Evolutionary conservation across 2,888 invertebrate genomes (phyloP).

Genomic region (Aphidoletes aphidimyza): DNA sequence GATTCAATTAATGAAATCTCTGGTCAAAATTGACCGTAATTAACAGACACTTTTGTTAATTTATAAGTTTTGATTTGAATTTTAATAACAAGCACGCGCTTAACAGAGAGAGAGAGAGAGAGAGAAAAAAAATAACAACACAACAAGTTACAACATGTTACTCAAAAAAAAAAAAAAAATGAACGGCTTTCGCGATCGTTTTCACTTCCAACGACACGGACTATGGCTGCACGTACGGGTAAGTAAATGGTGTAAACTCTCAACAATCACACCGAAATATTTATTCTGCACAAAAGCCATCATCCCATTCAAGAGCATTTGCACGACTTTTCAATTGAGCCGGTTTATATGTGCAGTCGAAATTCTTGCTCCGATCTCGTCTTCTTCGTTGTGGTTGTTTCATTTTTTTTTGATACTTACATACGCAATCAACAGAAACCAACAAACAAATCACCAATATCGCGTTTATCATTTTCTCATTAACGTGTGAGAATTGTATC

Average conservation of each 20-base stretch:
- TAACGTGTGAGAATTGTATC: constrained; percentile 20
- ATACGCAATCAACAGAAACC: not conserved
- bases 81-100: not conserved
- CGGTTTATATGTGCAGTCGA: not conserved
- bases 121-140: no score
- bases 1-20: constrained; percentile 30
- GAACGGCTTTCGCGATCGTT: not conserved
- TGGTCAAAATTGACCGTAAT: constrained; percentile 1
- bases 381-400: not conserved
- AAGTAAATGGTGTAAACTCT: not conserved
- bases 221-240: no score
- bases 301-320: not conserved
- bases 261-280: constrained; percentile 15
- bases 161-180: no score
- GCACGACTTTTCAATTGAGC: constrained; percentile 49
- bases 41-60: constrained; percentile 48
- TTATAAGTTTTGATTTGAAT: constrained; percentile 16
- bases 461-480: constrained; percentile 30
- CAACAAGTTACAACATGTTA: no score
- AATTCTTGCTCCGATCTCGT: not conserved
- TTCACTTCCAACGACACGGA: not conserved
- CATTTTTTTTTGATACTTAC: not conserved
- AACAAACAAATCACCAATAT: constrained; percentile 12
- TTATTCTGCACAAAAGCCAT: not conserved
- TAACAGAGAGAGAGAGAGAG: not conserved